Percentiles rank a stretch among this genome's conserved stretches.
These are phyloP conservation scores for Mamestra configurata DNA, from an alignment of 1,140 invertebrate species.

Conservation along the genomic window DNA sequence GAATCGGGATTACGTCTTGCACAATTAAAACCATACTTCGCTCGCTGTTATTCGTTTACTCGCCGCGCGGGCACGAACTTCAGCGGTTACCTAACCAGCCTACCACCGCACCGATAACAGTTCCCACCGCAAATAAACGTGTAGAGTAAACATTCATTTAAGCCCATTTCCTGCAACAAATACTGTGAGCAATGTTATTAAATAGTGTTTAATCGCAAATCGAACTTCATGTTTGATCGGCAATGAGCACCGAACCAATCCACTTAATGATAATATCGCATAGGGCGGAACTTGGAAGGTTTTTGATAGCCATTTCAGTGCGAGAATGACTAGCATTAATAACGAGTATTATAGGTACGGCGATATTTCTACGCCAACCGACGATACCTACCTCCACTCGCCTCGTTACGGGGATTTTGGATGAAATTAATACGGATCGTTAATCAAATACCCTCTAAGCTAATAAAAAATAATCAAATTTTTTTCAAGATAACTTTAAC, in stretches of 20 bases:
- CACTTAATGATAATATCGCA: conserved; percentile 50
- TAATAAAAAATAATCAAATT: conserved; percentile 62
- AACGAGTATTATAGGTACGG: conserved; percentile 59
- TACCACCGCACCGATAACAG: conserved; percentile 32
- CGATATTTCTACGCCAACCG: conserved; percentile 57
- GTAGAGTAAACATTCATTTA: conserved; percentile 42
- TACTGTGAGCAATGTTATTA: conserved; percentile 30
- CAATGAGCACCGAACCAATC: conserved; percentile 32
- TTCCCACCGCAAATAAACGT: conserved; percentile 28
- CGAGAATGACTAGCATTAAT: conserved; percentile 63
- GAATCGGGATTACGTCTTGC: conserved; percentile 48
- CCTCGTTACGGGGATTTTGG: conserved; percentile 66
- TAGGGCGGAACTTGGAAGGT: conserved; percentile 44
- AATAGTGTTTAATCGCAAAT: conserved; percentile 35
- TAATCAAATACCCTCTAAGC: conserved; percentile 73
- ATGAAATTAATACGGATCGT: conserved; percentile 72
- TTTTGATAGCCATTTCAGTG: conserved; percentile 57
- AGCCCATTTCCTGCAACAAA: conserved; percentile 29
- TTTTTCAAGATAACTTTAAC: conserved; percentile 36
- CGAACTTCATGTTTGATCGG: conserved; percentile 33
- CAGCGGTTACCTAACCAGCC: conserved; percentile 26
- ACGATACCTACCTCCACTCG: conserved; percentile 61
- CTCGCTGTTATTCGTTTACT: conserved; percentile 13
- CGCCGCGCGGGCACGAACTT: conserved; percentile 4
- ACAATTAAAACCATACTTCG: conserved; percentile 47